phyloP scores from a whole-genome alignment of 2,797 vertebrate species.

The Vultur gryphus region DNA sequence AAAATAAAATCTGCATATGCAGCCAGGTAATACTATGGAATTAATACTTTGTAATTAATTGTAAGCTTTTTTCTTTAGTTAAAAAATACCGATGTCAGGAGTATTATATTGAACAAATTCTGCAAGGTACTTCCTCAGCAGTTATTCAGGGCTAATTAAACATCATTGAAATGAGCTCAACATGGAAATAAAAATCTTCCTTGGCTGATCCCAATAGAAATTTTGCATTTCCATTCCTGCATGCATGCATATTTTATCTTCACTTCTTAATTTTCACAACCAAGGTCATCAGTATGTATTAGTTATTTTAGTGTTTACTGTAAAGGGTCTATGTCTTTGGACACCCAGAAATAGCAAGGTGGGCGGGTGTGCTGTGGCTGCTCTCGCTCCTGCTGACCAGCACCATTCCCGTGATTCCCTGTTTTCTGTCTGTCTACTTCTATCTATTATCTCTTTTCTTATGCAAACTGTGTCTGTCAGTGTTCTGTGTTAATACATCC shows the following conservation, averaged over 20 bases:
- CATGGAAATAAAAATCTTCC: background rate
- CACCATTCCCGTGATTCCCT: rapidly evolving
- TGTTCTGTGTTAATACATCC: background rate
- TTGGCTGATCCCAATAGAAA: background rate
- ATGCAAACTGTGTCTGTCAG: background rate
- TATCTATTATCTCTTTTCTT: background rate
- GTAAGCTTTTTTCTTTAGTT: background rate
- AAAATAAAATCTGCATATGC: background rate
- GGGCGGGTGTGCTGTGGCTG: rapidly evolving
- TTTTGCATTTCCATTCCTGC: background rate
- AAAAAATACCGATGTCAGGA: background rate
- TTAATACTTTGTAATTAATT: background rate
- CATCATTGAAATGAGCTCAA: background rate
- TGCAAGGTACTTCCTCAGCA: background rate
- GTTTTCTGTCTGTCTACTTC: background rate
- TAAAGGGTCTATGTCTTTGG: background rate
- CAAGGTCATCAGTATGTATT: background rate
- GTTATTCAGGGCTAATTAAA: background rate
- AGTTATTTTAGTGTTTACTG: background rate
- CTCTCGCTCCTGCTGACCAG: background rate
- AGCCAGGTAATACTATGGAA: background rate
- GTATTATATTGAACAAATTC: background rate
- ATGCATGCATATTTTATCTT: background rate
- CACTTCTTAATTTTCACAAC: background rate
- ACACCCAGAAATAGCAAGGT: background rate